Base-by-base conservation (phyloP, 2,113 vertebrate genomes). In the Apus apus region DNA sequence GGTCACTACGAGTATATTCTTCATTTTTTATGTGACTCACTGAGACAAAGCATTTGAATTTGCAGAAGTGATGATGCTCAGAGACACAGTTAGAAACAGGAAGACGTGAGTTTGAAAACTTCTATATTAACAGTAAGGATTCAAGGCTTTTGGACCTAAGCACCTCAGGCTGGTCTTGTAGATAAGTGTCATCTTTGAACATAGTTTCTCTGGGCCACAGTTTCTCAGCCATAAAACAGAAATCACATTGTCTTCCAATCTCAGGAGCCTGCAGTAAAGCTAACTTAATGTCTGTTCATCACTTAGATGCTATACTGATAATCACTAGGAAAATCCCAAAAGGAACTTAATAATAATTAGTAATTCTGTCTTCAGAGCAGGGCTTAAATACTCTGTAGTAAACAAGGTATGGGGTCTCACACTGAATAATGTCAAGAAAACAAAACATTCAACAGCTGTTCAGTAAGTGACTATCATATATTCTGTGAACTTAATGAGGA, bases 261-360 rank as follows among this genome's bases (percentile, higher is more conserved):
- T 65, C 71, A 68, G 45, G 57, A 58, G 50, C 50, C 29, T 72
- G 27, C 30, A 50, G 40, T 77, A 92, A 80, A 85, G 46, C 27
- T 73, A 68, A 76, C 61, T 79, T 88, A 79, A 91, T 73, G 58
- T 73, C 78, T 89, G 29, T 50, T 91, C 40, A 68, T 78, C 78
- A 68, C 25, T 65, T 32, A 61, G 16, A 66, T 11, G 17, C 40
- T 57, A 64, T 5, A 15, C 2, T 32, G 50, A 84, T 57, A 29
- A 94, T 64, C 45, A 57, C 30, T 71, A 78, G 34, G 25, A 89
- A 90, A 92, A 62, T 38, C 43, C 20, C 48, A 13, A 56, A 71
- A 92, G 34, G 29, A 95, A 89, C 86, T 77, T 43, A 85, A 48
- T 78, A 93, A 64, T n/a, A 89, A 92, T 76, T 68, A 88, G 51